Conservation (phyloP, 2,888 invertebrate species). For the Boloria selene region DNA sequence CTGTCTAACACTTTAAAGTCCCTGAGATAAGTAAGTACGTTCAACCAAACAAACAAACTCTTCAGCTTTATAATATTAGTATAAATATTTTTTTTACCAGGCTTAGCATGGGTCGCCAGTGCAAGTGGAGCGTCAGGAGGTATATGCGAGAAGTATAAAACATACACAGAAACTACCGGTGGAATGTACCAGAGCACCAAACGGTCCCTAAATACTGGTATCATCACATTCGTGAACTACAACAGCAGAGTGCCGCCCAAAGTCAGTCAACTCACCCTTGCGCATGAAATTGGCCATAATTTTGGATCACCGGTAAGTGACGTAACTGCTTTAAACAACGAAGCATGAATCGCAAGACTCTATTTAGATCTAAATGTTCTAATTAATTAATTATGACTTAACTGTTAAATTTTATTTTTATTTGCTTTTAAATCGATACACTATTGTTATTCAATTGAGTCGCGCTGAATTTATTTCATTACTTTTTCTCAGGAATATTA, state of each 20-base stretch:
- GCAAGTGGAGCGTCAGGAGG: constrained; percentile 99
- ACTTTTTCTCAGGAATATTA: too few species aligned
- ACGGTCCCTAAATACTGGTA: constrained; percentile 97
- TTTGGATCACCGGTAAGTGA: constrained; percentile 96
- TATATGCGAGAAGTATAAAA: constrained; percentile 98
- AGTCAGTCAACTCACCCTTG: constrained; percentile 98
- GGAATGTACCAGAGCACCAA: constrained; percentile 97
- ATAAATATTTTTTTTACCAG: constrained; percentile 59
- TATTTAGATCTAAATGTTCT: too few species aligned
- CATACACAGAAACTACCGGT: constrained; percentile 97
- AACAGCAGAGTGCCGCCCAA: constrained; percentile 98
- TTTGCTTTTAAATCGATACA: too few species aligned
- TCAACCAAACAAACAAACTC: too few species aligned
- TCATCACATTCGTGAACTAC: constrained; percentile 99
- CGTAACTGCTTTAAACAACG: too few species aligned
- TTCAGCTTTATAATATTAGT: too few species aligned
- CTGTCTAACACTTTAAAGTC: too few species aligned
- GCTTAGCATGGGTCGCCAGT: constrained; percentile 99
- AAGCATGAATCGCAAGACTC: too few species aligned
- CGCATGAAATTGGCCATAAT: constrained; percentile 99
- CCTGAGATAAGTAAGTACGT: too few species aligned
- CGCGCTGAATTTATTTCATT: too few species aligned
- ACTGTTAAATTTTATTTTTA: constrained; percentile 36
- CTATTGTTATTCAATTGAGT: too few species aligned
- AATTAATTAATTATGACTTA: too few species aligned